phyloP scores from a whole-genome alignment of 1,140 invertebrate species.

The Condylostylus longicornis region DNA sequence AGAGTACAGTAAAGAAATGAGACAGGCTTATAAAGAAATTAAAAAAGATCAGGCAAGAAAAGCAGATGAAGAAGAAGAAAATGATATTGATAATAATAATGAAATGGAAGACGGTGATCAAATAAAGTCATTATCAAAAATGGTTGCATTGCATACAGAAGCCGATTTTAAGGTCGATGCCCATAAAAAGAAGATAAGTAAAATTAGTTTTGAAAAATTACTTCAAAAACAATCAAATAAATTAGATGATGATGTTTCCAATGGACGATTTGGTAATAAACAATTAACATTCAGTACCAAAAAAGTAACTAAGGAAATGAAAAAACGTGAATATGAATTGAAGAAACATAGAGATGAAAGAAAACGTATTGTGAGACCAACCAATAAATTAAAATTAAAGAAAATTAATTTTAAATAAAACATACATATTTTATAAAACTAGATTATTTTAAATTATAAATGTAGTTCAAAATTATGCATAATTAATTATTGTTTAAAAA shows the following conservation, averaged over 20 bases:
- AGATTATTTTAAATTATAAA: too few species aligned
- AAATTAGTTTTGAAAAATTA: conserved; percentile 28
- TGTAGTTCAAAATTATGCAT: too few species aligned
- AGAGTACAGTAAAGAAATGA: conserved; percentile 61
- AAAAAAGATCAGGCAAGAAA: conserved; percentile 31
- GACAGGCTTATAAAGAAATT: conserved; percentile 48
- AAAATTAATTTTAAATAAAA: conserved; percentile 29
- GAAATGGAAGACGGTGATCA: conserved; percentile 16
- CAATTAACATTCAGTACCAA: conserved; percentile 63
- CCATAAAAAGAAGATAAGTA: conserved; percentile 34
- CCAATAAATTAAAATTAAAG: conserved; percentile 30
- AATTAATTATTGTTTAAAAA: too few species aligned
- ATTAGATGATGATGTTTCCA: conserved; percentile 41
- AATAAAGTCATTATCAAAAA: conserved; percentile 28
- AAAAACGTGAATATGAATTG: conserved; percentile 36
- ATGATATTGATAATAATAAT: conserved; percentile 22
- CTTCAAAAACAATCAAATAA: conserved; percentile 37
- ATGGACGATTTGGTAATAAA: conserved; percentile 44
- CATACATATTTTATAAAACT: conserved; percentile 3
- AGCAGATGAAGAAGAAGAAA: conserved; percentile 27
- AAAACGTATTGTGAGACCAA: conserved; percentile 52
- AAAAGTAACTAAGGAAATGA: conserved; percentile 33
- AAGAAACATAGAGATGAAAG: conserved; percentile 57
- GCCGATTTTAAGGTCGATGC: conserved; percentile 40
- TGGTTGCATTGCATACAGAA: conserved; percentile 49